Base-by-base conservation (phyloP, 2,113 vertebrate species). In the Cololabis saira region DNA sequence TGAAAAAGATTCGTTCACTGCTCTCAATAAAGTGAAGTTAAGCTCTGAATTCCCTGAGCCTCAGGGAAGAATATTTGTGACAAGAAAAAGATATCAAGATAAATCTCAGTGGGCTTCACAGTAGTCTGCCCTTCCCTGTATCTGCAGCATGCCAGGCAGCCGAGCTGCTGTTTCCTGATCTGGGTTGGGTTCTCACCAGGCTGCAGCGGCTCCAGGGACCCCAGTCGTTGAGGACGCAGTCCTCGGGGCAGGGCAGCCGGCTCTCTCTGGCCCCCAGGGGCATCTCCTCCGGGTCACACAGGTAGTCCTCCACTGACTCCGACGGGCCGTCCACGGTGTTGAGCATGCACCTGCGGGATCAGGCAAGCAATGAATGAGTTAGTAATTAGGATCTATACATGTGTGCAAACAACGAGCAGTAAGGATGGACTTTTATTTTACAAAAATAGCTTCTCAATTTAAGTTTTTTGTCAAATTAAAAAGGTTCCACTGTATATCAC, bases 251-350 rank as follows among this genome's bases (percentile, higher is more conserved):
- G 0, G 97, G 97, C 66, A 99, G 84, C 0, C 89, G 93, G 86
- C 95, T 98, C 61, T 95, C 96, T 55, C 95, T 90, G 64, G 97
- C 96, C 5, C 97, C 97, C 53, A 96, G 89, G 0, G 96, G 98
- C 96, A 99, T 99, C 82, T 97, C 96, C 83, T 99, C 97, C 0
- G 96, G 97, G 84, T 99, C 98, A 59, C 98, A 99, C 6, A 99
- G 93, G 68, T 99, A 99, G 75, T 99, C 97, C 63, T 99, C 98
- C 12, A 98, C 97, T 0, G 91, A 77, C 54, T 99, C 97, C 0
- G 95, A 95, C 2, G 97, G 98, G 5, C 98, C 98, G 55, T 99
- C 97, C 0, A 96, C 93, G 1, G 96, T 98, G 85, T 98, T 99
- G 62, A 97, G 93, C 98, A 99, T 96, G 80, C 98, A 99, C 82